Conservation (phyloP, 2,797 vertebrate species). For the Helarctos malayanus region DNA sequence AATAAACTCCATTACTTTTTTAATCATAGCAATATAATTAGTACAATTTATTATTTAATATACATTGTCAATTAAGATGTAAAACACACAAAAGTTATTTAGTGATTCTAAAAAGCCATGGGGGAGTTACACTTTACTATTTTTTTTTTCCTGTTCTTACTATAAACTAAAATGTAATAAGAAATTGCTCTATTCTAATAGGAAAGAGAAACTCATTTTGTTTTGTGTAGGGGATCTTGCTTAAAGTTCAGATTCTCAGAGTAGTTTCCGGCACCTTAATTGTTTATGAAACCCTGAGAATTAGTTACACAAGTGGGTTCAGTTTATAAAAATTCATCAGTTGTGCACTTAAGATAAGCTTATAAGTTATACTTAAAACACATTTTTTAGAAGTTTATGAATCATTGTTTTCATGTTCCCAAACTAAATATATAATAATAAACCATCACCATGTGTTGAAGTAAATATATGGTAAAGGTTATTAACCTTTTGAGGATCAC, state of each 20-base stretch:
- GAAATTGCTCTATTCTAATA: neutral
- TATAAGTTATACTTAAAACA: neutral
- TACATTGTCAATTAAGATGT: conserved; percentile 40
- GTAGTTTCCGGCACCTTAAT: neutral
- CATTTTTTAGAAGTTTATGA: neutral
- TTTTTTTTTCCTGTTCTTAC: neutral
- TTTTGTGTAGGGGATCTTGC: neutral
- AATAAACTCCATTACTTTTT: conserved; percentile 21
- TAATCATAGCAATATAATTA: neutral
- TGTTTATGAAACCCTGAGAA: neutral
- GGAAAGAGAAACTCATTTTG: neutral
- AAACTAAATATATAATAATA: neutral
- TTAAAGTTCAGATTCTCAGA: neutral
- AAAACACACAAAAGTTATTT: conserved; percentile 37
- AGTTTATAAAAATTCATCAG: neutral
- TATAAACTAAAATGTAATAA: neutral
- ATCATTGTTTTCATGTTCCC: neutral
- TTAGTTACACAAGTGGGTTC: neutral
- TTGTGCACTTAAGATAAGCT: neutral
- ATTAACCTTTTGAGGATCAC: neutral
- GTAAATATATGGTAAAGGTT: neutral
- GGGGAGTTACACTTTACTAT: neutral
- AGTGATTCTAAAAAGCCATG: conserved; percentile 3
- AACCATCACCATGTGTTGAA: neutral
- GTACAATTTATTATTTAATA: conserved; percentile 7